These are phyloP conservation scores for Beris chalybata DNA, from an alignment of 2,888 invertebrate species.

Conservation along the genomic window DNA sequence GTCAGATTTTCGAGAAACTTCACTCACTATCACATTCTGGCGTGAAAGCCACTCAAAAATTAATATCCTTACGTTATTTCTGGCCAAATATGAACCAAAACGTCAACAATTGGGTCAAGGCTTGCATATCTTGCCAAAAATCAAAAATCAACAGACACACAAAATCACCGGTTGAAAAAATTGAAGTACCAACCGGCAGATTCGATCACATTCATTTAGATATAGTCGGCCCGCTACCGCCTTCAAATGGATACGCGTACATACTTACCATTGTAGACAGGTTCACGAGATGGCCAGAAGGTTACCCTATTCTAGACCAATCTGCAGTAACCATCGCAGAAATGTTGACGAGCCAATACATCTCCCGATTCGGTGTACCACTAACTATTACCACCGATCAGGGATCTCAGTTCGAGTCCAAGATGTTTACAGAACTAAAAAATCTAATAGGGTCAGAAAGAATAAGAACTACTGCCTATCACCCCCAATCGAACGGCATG, in stretches of 20 bases:
- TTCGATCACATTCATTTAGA: background rate
- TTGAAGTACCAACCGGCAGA: background rate
- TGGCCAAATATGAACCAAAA: slow-evolving; percentile 17
- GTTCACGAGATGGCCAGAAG: too few relatives aligned
- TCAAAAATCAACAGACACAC: background rate
- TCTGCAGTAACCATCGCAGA: slow-evolving; percentile 1
- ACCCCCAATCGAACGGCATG: slow-evolving; percentile 26
- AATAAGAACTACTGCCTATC: slow-evolving; percentile 22
- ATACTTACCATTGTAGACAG: background rate
- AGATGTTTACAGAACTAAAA: slow-evolving; percentile 7
- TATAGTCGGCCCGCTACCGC: background rate
- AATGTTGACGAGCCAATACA: background rate
- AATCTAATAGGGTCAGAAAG: slow-evolving; percentile 2
- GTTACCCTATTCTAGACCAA: background rate
- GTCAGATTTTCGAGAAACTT: background rate
- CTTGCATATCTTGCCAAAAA: slow-evolving; percentile 5
- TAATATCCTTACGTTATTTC: background rate
- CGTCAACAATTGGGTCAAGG: slow-evolving; percentile 11
- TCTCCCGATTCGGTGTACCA: slow-evolving; percentile 29
- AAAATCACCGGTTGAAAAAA: background rate
- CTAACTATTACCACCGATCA: slow-evolving; percentile 13
- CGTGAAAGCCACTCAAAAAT: slow-evolving; percentile 1
- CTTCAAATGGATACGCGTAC: slow-evolving; percentile 2
- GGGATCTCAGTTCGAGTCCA: slow-evolving; percentile 21
- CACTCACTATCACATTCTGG: slow-evolving; percentile 13